phyloP scores from a whole-genome alignment of 2,113 vertebrate species.

The Sinocyclocheilus maitianheensis region DNA sequence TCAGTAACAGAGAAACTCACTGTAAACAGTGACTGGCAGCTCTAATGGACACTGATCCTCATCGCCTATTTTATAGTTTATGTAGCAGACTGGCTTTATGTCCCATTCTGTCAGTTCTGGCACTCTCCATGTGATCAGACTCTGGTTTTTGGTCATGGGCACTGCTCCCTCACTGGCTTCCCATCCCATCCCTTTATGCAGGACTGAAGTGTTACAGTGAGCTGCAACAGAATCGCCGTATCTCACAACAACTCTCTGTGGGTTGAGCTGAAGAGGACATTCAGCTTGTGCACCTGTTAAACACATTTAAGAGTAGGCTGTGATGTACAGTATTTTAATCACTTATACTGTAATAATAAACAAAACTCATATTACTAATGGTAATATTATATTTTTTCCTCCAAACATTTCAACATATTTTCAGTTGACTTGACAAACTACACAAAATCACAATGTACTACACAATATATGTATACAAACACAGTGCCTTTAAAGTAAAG shows the following conservation, averaged over 20 bases:
- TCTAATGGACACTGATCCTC: not conserved
- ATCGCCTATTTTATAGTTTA: not conserved
- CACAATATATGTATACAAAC: not conserved
- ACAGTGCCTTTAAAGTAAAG: not conserved
- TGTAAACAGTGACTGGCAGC: slow-evolving; percentile 66
- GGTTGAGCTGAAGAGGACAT: slow-evolving; percentile 58
- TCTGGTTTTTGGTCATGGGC: accelerated
- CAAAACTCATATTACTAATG: not conserved
- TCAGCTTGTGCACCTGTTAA: slow-evolving; percentile 53
- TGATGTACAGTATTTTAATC: not conserved
- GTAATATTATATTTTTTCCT: not conserved
- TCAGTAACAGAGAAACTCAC: slow-evolving; percentile 62
- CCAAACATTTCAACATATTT: not conserved
- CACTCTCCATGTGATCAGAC: slow-evolving; percentile 38
- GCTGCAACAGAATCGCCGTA: slow-evolving; percentile 42
- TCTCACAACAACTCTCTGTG: slow-evolving; percentile 56
- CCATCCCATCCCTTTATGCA: slow-evolving; percentile 49
- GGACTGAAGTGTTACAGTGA: slow-evolving; percentile 43
- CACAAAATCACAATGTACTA: not conserved
- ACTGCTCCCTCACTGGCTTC: not conserved
- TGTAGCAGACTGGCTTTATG: slow-evolving; percentile 53
- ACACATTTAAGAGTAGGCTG: not conserved
- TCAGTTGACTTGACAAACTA: not conserved
- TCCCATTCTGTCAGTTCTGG: slow-evolving; percentile 58
- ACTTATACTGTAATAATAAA: not conserved